These are phyloP conservation scores for Noctuana brunneofusca DNA, from an alignment of 2,888 invertebrate species.

Conservation along the genomic window DNA sequence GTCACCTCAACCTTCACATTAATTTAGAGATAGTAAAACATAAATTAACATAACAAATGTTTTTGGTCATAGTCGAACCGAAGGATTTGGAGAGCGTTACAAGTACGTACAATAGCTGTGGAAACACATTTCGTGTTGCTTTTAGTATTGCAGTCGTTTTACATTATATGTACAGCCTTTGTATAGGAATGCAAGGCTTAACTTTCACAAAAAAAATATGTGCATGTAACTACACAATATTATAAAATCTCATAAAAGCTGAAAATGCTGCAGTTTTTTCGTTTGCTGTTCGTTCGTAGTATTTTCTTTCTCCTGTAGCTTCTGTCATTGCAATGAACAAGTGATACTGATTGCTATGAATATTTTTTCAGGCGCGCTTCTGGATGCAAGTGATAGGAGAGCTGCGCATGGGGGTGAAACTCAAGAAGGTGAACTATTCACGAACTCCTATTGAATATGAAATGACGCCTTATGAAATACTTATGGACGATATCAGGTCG, in stretches of 20 bases:
- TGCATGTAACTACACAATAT: background rate
- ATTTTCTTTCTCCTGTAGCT: constrained; percentile 44
- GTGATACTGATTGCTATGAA: constrained; percentile 42
- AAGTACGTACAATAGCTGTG: constrained; percentile 84
- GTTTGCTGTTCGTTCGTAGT: constrained; percentile 26
- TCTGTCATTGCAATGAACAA: constrained; percentile 49
- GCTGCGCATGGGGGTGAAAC: constrained; percentile 93
- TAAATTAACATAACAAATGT: constrained; percentile 26
- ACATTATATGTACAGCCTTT: constrained; percentile 9
- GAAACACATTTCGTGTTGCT: constrained; percentile 20
- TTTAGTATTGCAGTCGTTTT: constrained; percentile 26
- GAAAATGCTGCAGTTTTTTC: background rate
- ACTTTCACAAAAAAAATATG: background rate
- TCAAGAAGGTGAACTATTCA: constrained; percentile 92
- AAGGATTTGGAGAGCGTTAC: constrained; percentile 90
- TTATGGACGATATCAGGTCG: constrained; percentile 97
- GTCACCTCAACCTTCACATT: background rate
- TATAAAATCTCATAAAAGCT: background rate
- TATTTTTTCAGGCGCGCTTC: constrained; percentile 89
- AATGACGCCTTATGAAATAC: constrained; percentile 97
- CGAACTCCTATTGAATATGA: constrained; percentile 94
- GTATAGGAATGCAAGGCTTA: constrained; percentile 15
- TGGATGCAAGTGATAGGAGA: constrained; percentile 98
- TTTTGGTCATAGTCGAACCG: constrained; percentile 84
- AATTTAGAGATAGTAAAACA: background rate